These are phyloP conservation scores for Myiotriccus ornatus DNA, from an alignment of 2,797 vertebrate species.

Conservation along the genomic window DNA sequence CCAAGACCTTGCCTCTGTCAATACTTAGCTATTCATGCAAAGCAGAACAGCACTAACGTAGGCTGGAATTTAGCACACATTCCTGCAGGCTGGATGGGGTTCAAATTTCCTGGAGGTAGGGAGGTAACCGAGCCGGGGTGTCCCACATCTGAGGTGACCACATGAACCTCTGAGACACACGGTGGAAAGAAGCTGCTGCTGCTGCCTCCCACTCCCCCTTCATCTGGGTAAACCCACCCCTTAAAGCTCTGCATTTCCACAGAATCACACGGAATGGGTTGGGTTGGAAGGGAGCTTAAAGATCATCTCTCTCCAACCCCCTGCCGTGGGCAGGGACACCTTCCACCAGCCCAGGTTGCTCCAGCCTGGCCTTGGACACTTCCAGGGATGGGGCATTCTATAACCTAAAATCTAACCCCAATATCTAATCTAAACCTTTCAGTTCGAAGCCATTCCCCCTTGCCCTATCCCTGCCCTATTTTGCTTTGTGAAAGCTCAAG, in stretches of 20 bases:
- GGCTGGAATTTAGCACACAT: not conserved
- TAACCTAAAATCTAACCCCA: not conserved
- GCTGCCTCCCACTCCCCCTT: not conserved
- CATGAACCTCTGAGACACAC: not conserved
- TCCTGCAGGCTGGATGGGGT: not conserved
- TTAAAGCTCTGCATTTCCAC: not conserved
- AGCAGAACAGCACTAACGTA: not conserved
- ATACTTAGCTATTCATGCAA: not conserved
- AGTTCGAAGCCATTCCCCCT: not conserved
- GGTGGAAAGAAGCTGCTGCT: not conserved
- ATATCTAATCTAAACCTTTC: not conserved
- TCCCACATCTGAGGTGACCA: not conserved
- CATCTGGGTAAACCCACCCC: not conserved
- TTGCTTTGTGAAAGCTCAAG: not conserved
- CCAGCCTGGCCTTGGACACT: not conserved
- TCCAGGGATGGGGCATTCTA: not conserved
- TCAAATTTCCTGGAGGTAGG: not conserved
- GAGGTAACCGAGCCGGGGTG: not conserved
- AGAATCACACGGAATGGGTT: not conserved
- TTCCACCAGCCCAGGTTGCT: accelerated
- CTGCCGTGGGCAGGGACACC: not conserved
- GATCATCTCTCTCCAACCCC: not conserved
- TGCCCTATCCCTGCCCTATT: not conserved
- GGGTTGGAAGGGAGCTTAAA: not conserved
- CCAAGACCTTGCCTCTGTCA: not conserved